These are phyloP conservation scores for Diprion similis DNA, from an alignment of 1,140 invertebrate species.

Conservation along the genomic window DNA sequence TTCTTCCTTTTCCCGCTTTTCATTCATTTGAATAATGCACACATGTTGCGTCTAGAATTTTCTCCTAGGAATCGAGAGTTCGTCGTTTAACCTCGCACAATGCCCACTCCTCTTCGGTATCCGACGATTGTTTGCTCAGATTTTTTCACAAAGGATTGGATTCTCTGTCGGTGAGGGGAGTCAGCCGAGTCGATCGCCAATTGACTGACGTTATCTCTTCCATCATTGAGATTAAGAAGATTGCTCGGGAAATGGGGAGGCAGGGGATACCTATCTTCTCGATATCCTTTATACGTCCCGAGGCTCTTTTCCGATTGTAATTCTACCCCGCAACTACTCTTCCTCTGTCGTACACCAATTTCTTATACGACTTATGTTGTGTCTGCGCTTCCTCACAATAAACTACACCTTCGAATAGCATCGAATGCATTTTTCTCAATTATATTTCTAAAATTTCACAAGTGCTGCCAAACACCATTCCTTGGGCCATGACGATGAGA, in stretches of 20 bases:
- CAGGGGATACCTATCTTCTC: not conserved
- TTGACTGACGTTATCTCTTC: slow-evolving; percentile 25
- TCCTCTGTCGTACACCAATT: not conserved
- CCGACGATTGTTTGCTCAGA: slow-evolving; percentile 18
- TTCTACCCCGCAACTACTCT: slow-evolving; percentile 1
- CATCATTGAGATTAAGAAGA: slow-evolving; percentile 22
- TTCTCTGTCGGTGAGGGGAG: slow-evolving; percentile 6
- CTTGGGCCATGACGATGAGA: too few relatives aligned
- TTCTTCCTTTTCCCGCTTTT: too few relatives aligned
- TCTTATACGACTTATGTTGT: not conserved
- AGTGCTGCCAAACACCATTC: too few relatives aligned
- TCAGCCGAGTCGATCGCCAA: slow-evolving; percentile 25
- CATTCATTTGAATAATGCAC: too few relatives aligned
- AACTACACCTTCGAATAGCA: too few relatives aligned
- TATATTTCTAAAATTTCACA: too few relatives aligned
- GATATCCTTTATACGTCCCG: not conserved
- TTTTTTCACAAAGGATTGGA: slow-evolving; percentile 15
- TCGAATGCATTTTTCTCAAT: too few relatives aligned
- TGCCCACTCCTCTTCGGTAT: slow-evolving; percentile 9
- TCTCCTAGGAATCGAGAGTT: not conserved
- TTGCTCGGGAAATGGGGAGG: slow-evolving; percentile 3
- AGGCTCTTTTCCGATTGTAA: slow-evolving; percentile 2
- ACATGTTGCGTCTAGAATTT: too few relatives aligned
- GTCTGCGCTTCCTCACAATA: too few relatives aligned
- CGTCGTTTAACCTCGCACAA: slow-evolving; percentile 21